phyloP scores from a whole-genome alignment of 2,888 invertebrate genomes.

The Rhyacophila evoluta region DNA sequence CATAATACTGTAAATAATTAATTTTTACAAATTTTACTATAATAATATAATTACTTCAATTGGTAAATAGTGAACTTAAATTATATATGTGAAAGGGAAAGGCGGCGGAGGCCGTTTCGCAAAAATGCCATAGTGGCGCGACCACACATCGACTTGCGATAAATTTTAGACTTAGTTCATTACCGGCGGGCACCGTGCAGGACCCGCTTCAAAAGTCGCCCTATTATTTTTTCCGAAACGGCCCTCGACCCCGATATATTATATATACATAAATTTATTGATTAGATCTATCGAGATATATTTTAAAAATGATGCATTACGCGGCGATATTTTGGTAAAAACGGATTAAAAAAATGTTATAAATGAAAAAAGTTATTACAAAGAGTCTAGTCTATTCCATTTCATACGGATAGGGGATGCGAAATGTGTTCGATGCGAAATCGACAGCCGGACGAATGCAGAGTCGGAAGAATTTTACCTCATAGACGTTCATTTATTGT shows the following conservation, averaged over 20 bases:
- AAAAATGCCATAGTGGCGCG: slow-evolving; percentile 58
- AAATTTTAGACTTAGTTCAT: too few species aligned
- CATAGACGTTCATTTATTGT: slow-evolving; percentile 40
- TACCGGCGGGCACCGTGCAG: background rate
- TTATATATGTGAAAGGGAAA: slow-evolving; percentile 37
- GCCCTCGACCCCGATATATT: slow-evolving; percentile 61
- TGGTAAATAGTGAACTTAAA: slow-evolving; percentile 50
- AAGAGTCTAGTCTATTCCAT: slow-evolving; percentile 54
- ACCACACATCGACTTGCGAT: slow-evolving; percentile 60
- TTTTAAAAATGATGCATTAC: slow-evolving; percentile 52
- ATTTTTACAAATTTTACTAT: slow-evolving; percentile 54
- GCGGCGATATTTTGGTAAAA: slow-evolving; percentile 54
- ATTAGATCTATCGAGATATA: slow-evolving; percentile 52
- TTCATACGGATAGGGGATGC: slow-evolving; percentile 42
- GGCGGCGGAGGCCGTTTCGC: slow-evolving; percentile 1
- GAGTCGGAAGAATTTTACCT: slow-evolving; percentile 49
- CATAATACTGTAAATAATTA: slow-evolving; percentile 52
- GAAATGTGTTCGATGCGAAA: background rate
- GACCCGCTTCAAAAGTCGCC: slow-evolving; percentile 48
- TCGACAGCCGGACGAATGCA: background rate
- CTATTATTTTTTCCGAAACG: slow-evolving; percentile 65
- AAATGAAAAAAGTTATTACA: slow-evolving; percentile 51
- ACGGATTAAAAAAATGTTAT: slow-evolving; percentile 51
- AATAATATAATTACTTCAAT: slow-evolving; percentile 50
- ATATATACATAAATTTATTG: slow-evolving; percentile 59